Percentiles rank a stretch among this genome's conserved stretches.
These are phyloP conservation scores for Staurois parvus DNA, from an alignment of 2,797 vertebrate species.

Conservation along the genomic window DNA sequence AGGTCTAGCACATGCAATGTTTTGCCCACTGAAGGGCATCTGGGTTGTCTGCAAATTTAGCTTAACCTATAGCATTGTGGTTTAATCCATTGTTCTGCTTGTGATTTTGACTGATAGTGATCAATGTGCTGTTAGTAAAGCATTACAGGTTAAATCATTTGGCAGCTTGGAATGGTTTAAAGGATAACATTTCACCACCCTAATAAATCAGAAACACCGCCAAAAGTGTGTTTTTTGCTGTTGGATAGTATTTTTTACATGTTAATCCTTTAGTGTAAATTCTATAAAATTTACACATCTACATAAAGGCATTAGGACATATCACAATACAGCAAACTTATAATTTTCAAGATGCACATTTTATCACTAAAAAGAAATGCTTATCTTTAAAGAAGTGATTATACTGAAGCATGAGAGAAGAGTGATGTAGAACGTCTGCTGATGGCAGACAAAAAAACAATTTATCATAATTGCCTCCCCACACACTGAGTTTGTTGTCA, in stretches of 20 bases:
- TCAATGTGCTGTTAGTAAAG: background rate
- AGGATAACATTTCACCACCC: background rate
- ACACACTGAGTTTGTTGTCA: no score
- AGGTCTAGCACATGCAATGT: slow-evolving; percentile 16
- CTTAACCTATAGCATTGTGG: slow-evolving; percentile 32
- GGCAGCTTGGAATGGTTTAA: background rate
- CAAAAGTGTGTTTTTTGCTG: background rate
- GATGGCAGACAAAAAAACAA: no score
- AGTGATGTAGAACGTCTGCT: no score
- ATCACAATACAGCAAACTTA: slow-evolving; percentile 18
- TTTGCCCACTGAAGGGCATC: slow-evolving; percentile 10
- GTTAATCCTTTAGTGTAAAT: background rate
- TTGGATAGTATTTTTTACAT: background rate
- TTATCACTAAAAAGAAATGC: no score
- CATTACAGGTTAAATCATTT: slow-evolving; percentile 5
- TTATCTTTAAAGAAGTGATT: no score
- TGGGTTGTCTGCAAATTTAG: slow-evolving; percentile 1
- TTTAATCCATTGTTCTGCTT: slow-evolving; percentile 6
- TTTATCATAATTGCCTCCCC: no score
- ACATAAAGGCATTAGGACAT: no score
- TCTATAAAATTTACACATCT: background rate
- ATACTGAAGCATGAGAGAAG: no score
- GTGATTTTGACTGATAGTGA: slow-evolving; percentile 22
- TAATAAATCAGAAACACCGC: background rate
- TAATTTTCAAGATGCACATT: no score